Percentiles rank a stretch among this genome's conserved stretches.
Conservation (phyloP, 2,888 invertebrate species). For the Pyrochroa serraticornis region DNA sequence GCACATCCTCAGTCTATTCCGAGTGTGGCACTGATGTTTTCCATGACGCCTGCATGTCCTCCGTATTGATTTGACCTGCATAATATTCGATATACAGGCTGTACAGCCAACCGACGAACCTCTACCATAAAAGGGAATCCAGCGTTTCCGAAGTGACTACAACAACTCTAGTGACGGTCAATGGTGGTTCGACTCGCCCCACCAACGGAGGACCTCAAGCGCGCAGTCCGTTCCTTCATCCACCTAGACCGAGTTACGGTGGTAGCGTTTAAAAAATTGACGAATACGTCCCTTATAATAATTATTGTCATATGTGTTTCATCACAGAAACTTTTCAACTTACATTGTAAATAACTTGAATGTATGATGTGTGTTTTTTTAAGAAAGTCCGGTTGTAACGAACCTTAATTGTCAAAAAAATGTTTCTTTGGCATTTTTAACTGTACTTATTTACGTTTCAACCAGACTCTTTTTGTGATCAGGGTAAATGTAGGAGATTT, state of each 20-base stretch:
- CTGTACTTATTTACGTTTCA: background rate
- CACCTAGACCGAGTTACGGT: slow-evolving; percentile 45
- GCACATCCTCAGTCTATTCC: slow-evolving; percentile 5
- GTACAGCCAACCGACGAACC: slow-evolving; percentile 72
- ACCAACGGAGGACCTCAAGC: slow-evolving; percentile 39
- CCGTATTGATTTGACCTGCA: slow-evolving; percentile 36
- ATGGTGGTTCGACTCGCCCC: slow-evolving; percentile 51
- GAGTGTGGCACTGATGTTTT: slow-evolving; percentile 12
- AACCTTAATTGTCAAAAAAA: background rate
- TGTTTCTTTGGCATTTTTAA: slow-evolving; percentile 1
- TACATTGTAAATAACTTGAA: slow-evolving; percentile 3
- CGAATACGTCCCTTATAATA: background rate
- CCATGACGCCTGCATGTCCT: slow-evolving; percentile 4
- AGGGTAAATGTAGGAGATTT: slow-evolving; percentile 16
- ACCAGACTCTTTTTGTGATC: slow-evolving; percentile 9
- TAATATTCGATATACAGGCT: slow-evolving; percentile 61
- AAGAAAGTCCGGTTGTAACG: slow-evolving; percentile 3
- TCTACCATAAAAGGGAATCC: slow-evolving; percentile 75
- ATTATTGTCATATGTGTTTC: background rate
- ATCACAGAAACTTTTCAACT: slow-evolving; percentile 1
- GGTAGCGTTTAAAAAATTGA: slow-evolving; percentile 26
- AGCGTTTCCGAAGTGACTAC: slow-evolving; percentile 81
- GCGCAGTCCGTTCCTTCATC: slow-evolving; percentile 51
- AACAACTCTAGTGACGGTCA: slow-evolving; percentile 70
- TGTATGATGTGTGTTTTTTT: slow-evolving; percentile 8